A percentile compares a stretch with the other conserved stretches of the same genome.
These are phyloP conservation scores for Caretta caretta DNA, from an alignment of 2,113 vertebrate genomes.

Conservation along the genomic window DNA sequence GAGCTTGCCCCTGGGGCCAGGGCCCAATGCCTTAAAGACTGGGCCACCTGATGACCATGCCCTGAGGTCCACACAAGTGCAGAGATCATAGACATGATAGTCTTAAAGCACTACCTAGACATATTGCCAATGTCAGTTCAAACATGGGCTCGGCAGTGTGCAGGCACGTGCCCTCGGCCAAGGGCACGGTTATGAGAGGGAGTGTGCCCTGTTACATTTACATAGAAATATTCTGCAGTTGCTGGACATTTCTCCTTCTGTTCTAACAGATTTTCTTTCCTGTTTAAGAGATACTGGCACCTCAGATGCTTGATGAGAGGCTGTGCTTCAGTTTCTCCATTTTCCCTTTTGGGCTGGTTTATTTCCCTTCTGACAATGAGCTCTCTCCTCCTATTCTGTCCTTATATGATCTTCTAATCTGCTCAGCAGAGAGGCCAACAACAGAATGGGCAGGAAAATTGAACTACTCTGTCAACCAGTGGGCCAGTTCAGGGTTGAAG, in stretches of 20 bases:
- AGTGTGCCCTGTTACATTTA: background rate
- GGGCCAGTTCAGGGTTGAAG: background rate
- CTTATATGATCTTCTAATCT: background rate
- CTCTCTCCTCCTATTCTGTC: background rate
- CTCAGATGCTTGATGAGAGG: background rate
- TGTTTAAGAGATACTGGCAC: background rate
- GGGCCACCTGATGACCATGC: no score
- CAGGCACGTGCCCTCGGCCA: no score
- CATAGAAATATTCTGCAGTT: background rate
- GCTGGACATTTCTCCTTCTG: background rate
- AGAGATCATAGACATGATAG: no score
- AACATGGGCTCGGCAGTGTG: no score
- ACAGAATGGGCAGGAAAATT: background rate
- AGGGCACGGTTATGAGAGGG: no score
- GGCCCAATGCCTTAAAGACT: no score
- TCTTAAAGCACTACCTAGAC: no score
- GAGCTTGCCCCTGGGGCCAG: no score
- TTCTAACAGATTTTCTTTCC: background rate
- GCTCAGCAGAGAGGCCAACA: background rate
- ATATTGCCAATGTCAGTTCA: no score
- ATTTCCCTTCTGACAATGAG: background rate
- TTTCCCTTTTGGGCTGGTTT: background rate
- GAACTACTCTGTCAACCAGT: background rate
- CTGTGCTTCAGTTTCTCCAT: background rate
- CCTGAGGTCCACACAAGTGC: no score